These are phyloP conservation scores for Dipodomys merriami DNA, from an alignment of 2,113 vertebrate genomes.

Conservation along the genomic window DNA sequence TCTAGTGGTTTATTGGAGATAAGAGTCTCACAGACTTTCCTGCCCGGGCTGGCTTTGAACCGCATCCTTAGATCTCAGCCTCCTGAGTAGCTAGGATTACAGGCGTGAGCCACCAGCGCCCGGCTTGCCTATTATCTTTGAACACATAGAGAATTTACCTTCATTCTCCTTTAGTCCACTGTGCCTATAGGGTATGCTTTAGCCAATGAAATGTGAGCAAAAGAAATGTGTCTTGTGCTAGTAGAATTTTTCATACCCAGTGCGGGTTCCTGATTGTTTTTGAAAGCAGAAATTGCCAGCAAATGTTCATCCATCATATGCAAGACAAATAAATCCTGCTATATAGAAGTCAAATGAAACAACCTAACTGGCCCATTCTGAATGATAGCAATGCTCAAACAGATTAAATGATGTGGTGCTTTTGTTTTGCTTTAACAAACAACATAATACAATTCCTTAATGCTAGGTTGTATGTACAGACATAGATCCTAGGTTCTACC, in stretches of 20 bases:
- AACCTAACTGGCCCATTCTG: neutral
- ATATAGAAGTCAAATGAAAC: neutral
- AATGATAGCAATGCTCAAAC: neutral
- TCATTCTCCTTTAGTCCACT: too few relatives aligned
- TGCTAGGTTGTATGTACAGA: neutral
- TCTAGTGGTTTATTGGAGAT: too few relatives aligned
- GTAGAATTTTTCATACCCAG: neutral
- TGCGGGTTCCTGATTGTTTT: fast-evolving
- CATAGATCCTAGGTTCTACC: neutral
- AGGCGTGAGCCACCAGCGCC: too few relatives aligned
- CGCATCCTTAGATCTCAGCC: too few relatives aligned
- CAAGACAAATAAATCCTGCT: too few relatives aligned
- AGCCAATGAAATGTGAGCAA: neutral
- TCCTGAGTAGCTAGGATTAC: too few relatives aligned
- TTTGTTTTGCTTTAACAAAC: neutral
- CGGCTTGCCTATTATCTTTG: too few relatives aligned
- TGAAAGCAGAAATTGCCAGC: neutral
- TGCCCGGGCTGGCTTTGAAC: too few relatives aligned
- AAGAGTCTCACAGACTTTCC: too few relatives aligned
- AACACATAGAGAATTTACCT: too few relatives aligned
- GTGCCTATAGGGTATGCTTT: neutral
- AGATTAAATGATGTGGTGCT: neutral
- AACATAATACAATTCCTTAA: neutral
- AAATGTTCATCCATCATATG: neutral
- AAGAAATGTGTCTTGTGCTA: neutral